These are phyloP conservation scores for Notodonta dromedarius DNA, from an alignment of 2,888 invertebrate genomes.

Conservation along the genomic window DNA sequence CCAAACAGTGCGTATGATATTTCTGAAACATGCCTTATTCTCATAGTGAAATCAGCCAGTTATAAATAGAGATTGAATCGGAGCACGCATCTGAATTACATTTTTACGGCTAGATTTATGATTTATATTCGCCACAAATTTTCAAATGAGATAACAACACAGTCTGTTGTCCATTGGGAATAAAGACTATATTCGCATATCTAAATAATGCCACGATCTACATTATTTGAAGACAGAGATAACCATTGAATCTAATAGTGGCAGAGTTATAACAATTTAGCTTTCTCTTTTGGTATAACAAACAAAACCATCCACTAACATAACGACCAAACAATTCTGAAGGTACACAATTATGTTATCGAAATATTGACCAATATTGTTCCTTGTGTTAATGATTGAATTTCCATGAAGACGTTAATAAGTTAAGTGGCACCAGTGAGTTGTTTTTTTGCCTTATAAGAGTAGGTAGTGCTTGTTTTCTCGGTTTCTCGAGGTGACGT, in stretches of 20 bases:
- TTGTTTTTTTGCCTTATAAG: slow-evolving; percentile 54
- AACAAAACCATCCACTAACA: too few species aligned
- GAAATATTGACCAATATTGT: neutral
- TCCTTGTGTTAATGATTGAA: slow-evolving; percentile 16
- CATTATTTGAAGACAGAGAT: too few species aligned
- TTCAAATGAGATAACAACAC: slow-evolving; percentile 3
- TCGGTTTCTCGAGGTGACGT: slow-evolving; percentile 64
- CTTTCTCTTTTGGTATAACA: too few species aligned
- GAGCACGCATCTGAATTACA: slow-evolving; percentile 56
- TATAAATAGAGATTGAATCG: slow-evolving; percentile 71
- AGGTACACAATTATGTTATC: too few species aligned
- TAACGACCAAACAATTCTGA: too few species aligned
- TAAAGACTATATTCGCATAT: neutral
- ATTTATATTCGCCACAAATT: slow-evolving; percentile 51
- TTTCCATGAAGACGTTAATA: slow-evolving; percentile 41
- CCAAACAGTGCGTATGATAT: slow-evolving; percentile 49
- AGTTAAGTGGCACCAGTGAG: slow-evolving; percentile 41
- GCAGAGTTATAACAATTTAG: too few species aligned
- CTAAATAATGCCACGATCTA: too few species aligned
- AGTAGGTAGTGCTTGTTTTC: slow-evolving; percentile 43
- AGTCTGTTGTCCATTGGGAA: neutral
- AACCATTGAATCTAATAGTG: too few species aligned
- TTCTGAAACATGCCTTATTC: slow-evolving; percentile 44
- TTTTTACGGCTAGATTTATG: slow-evolving; percentile 57
- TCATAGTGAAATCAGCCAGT: slow-evolving; percentile 65